Base-by-base conservation (phyloP, 2,888 invertebrate genomes). In the Hyles lineata region DNA sequence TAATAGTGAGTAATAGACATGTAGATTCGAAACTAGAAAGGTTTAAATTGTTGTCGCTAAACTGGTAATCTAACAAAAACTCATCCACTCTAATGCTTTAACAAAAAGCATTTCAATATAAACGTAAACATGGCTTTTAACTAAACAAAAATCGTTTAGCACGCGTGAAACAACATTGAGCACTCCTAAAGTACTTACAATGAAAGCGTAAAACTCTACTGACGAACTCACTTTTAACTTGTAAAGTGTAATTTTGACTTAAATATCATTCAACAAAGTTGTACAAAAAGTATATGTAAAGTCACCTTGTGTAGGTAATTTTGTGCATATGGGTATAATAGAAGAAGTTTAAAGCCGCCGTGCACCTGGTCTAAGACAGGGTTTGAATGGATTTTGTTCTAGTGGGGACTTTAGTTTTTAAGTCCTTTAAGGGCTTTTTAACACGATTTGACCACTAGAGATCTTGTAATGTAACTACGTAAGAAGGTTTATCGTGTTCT, bases 251-350 rank as follows among this genome's bases (percentile, higher is more conserved):
- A n/a, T 55, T 55, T 55, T 55, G 55, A 55, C 19, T 55, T 55
- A 55, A 55, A 55, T 55, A 55, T 55, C n/a, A 55, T 55, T n/a
- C 55, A 55, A 55, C 55, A 55, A 55, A 55, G n/a, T 55, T 55
- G n/a, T 55, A n/a, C 19, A 15, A 43, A 43, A 43, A 43, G 43
- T 43, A 43, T 43, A 43, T 11, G 17, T 55, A 55, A 55, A 55
- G 55, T 55, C 55, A 55, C 55, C 55, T 55, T 55, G 55, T 55
- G 55, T 55, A 15, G 6, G 8, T n/a, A 55, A 55, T n/a, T 55
- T n/a, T 55, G 19, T 17, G 55, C n/a, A 55, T 7, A 55, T 55
- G n/a, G n/a, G n/a, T n/a, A 7, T n/a, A 7, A 55, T 55, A 55
- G 55, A 55, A 55, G 55, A 55, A 55, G 55, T n/a, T 55, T 55